Conservation (phyloP, 2,797 vertebrate genomes). For the Alcedo quadribrachys region DNA sequence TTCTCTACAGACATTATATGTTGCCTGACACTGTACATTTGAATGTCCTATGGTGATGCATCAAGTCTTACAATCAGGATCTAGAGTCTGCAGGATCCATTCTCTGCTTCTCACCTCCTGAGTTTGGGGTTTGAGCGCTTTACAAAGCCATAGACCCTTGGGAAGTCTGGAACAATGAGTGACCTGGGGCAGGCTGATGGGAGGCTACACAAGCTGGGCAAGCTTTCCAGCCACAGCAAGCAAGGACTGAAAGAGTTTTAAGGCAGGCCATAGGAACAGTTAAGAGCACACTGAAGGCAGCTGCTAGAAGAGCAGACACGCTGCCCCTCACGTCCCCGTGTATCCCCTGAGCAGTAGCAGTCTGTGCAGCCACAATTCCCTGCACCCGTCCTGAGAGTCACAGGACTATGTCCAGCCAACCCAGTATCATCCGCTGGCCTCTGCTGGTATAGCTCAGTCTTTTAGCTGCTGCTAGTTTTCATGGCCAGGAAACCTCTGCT, state of each 20-base stretch:
- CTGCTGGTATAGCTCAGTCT: not conserved
- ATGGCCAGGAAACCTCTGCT: not conserved
- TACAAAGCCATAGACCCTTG: not conserved
- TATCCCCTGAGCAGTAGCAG: not conserved
- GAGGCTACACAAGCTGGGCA: not conserved
- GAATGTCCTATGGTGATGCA: rapidly evolving
- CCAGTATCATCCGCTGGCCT: rapidly evolving
- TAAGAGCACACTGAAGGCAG: not conserved
- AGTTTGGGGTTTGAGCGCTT: rapidly evolving
- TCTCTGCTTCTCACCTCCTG: not conserved
- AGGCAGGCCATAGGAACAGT: not conserved
- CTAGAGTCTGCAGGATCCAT: not conserved
- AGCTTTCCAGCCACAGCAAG: not conserved
- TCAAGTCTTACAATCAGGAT: not conserved
- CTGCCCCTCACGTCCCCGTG: rapidly evolving
- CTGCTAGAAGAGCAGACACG: not conserved
- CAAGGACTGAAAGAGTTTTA: not conserved
- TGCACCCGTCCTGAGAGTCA: not conserved
- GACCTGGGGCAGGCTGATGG: rapidly evolving
- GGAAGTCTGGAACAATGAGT: not conserved
- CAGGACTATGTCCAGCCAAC: not conserved
- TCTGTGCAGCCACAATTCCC: not conserved
- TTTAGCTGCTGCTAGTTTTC: not conserved
- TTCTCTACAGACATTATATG: not conserved
- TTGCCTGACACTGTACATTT: not conserved